Conservation (phyloP, 1,140 invertebrate species). For the Dendrolimus kikuchii region DNA sequence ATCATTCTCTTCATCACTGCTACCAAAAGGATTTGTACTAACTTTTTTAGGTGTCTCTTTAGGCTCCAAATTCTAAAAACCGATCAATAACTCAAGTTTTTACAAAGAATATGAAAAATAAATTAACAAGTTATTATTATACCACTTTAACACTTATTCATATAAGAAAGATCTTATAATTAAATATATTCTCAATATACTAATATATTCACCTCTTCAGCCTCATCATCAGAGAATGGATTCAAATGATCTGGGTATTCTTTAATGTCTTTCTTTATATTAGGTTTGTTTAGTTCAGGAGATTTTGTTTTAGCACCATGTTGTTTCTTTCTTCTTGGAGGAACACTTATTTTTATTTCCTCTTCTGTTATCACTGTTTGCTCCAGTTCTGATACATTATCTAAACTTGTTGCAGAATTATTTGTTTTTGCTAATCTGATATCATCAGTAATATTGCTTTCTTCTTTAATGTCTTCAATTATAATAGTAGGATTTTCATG, state of each 20-base stretch:
- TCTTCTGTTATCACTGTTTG: slow-evolving; percentile 20
- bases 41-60: slow-evolving; percentile 26
- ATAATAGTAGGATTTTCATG: slow-evolving; percentile 12
- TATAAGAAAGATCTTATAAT: background rate
- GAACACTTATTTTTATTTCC: slow-evolving; percentile 51
- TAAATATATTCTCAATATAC: background rate
- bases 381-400: slow-evolving; percentile 14
- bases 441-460: slow-evolving; percentile 61
- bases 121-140: no score
- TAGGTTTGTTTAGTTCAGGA: slow-evolving; percentile 15
- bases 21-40: slow-evolving; percentile 82
- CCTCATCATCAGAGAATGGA: slow-evolving; percentile 82
- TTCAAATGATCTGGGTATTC: slow-evolving; percentile 85
- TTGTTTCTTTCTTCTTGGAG: slow-evolving; percentile 57
- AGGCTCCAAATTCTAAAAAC: slow-evolving; percentile 22
- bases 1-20: slow-evolving; percentile 76
- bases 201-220: slow-evolving; percentile 46
- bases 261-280: slow-evolving; percentile 20
- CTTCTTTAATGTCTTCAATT: slow-evolving; percentile 12
- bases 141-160: background rate
- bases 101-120: no score
- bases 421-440: slow-evolving; percentile 48
- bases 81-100: no score
- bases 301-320: slow-evolving; percentile 17
- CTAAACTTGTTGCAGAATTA: slow-evolving; percentile 17